Percentiles rank a stretch among this genome's conserved stretches.
Conservation (phyloP, 2,113 vertebrate genomes). For the Eudyptes chrysolophus region DNA sequence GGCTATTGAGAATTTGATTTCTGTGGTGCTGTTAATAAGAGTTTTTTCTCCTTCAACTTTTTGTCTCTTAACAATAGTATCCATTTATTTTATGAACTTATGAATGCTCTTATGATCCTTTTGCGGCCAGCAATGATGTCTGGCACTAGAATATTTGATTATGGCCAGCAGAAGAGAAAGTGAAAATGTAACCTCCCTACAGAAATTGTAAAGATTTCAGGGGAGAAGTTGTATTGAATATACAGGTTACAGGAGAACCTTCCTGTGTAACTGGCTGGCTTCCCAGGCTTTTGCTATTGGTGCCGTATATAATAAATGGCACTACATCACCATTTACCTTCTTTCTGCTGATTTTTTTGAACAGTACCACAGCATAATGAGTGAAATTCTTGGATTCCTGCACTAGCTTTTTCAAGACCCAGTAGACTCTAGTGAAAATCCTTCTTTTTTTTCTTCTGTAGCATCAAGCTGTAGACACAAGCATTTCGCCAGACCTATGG, state of each 20-base stretch:
- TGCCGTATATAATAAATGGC: background rate
- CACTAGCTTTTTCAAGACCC: background rate
- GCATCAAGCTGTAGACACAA: background rate
- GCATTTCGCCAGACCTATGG: background rate
- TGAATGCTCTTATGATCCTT: background rate
- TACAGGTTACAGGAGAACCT: background rate
- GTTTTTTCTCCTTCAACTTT: background rate
- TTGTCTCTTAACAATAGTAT: background rate
- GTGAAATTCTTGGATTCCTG: background rate
- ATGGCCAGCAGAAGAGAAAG: slow-evolving; percentile 5
- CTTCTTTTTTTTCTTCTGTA: background rate
- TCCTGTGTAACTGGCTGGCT: background rate
- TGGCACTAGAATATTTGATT: background rate
- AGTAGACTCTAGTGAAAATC: background rate
- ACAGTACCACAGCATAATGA: background rate
- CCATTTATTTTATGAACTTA: background rate
- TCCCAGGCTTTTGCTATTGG: background rate
- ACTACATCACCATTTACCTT: background rate
- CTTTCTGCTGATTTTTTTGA: background rate
- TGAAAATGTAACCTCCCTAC: background rate
- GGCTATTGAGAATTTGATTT: background rate
- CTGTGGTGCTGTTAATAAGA: background rate
- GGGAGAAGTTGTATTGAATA: background rate
- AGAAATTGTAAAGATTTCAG: background rate
- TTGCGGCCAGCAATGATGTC: background rate